Conservation (phyloP, 2,113 vertebrate species). For the Plecturocebus donacophilus region DNA sequence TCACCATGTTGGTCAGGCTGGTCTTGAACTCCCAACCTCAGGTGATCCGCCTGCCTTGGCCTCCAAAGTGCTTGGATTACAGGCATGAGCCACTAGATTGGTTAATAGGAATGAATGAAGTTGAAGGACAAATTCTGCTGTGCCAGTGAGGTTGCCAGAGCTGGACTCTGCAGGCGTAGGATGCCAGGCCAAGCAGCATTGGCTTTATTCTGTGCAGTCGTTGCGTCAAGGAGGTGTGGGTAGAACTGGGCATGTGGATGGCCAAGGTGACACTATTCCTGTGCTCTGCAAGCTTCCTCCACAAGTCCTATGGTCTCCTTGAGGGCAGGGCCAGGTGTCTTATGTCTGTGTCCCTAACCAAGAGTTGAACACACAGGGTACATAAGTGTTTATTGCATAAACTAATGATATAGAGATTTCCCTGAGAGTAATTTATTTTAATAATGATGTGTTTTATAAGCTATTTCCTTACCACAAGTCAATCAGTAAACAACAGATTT, state of each 20-base stretch:
- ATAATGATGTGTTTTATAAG: not conserved
- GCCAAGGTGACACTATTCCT: not conserved
- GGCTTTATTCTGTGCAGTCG: not conserved
- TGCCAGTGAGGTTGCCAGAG: not conserved
- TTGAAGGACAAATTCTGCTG: not conserved
- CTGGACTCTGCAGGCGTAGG: not conserved
- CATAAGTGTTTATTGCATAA: not conserved
- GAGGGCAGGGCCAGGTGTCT: not conserved
- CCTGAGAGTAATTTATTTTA: constrained; percentile 23
- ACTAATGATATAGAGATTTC: not conserved
- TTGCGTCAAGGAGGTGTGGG: not conserved
- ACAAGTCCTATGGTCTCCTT: not conserved
- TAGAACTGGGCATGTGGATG: not conserved
- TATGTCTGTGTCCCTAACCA: not conserved
- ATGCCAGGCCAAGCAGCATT: not conserved
- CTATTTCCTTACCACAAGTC: not conserved
- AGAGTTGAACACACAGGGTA: too few relatives aligned
- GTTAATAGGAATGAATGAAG: not conserved
- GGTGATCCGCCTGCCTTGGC: too few relatives aligned
- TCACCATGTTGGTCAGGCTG: too few relatives aligned
- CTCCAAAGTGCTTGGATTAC: too few relatives aligned
- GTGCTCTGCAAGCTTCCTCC: not conserved
- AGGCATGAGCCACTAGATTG: too few relatives aligned
- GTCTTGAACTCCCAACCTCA: too few relatives aligned
- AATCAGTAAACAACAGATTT: not conserved